phyloP scores from a whole-genome alignment of 2,113 vertebrate genomes.

The Pogona vitticeps region DNA sequence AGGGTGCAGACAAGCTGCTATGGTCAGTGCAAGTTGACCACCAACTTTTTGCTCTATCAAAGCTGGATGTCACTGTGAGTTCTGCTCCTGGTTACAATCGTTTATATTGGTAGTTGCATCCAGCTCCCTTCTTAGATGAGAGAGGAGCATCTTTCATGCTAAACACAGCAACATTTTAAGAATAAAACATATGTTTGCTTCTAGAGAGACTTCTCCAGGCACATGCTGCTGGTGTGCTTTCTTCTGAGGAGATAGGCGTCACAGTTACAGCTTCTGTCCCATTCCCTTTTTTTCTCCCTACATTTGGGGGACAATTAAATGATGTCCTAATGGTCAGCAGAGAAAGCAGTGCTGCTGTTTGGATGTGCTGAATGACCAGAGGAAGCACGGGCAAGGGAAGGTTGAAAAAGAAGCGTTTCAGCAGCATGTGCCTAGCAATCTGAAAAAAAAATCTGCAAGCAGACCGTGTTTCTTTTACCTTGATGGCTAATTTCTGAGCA shows the following conservation, averaged over 20 bases:
- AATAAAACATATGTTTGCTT: background rate
- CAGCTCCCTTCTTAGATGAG: background rate
- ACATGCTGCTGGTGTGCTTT: background rate
- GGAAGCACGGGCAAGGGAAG: background rate
- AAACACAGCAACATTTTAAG: background rate
- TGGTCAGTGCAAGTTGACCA: constrained; percentile 99
- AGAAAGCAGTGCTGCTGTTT: background rate
- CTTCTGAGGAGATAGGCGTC: background rate
- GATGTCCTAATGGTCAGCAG: background rate
- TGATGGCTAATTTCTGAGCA: background rate
- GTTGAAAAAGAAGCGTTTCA: background rate
- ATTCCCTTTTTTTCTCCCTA: background rate
- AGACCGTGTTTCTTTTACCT: background rate
- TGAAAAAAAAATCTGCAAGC: too few relatives aligned
- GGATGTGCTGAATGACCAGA: background rate
- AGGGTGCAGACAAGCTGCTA: constrained; percentile 90
- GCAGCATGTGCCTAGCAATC: background rate
- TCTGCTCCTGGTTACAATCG: background rate
- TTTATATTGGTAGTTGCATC: background rate
- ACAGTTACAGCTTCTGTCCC: background rate
- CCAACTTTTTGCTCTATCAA: constrained; percentile 95
- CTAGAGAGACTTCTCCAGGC: background rate
- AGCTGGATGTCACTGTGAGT: constrained; percentile 95
- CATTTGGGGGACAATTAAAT: background rate
- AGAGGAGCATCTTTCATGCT: background rate